A percentile compares a stretch with the other conserved stretches of the same genome.
phyloP scores from a whole-genome alignment of 2,888 invertebrate species.

The Drosophila kambysellisi region DNA sequence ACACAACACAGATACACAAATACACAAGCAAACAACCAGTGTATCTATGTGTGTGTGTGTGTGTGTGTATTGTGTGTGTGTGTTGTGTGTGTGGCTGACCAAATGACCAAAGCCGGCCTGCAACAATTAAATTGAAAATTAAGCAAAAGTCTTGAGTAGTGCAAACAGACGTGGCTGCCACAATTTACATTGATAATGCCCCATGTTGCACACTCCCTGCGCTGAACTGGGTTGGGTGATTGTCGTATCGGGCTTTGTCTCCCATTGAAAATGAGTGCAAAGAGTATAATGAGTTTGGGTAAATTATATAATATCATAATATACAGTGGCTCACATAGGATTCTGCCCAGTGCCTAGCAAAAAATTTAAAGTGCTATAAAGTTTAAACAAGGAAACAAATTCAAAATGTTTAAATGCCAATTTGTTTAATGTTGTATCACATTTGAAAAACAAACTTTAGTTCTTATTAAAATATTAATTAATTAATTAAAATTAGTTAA shows the following conservation, averaged over 20 bases:
- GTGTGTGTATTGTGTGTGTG: neutral
- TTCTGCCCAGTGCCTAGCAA: too few species aligned
- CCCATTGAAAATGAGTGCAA: neutral
- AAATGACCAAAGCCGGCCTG: slow-evolving; percentile 51
- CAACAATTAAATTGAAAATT: slow-evolving; percentile 70
- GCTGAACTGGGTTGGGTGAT: neutral
- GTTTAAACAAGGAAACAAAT: too few species aligned
- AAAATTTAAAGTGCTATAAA: too few species aligned
- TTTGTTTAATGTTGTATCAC: too few species aligned
- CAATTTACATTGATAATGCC: slow-evolving; percentile 54
- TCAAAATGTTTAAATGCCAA: too few species aligned
- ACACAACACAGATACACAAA: slow-evolving; percentile 25
- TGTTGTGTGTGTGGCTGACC: slow-evolving; percentile 42
- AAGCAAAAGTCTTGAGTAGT: slow-evolving; percentile 74
- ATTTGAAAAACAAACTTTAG: too few species aligned
- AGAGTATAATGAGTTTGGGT: neutral
- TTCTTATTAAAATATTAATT: too few species aligned
- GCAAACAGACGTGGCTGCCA: slow-evolving; percentile 68
- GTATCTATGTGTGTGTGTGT: neutral
- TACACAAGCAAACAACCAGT: slow-evolving; percentile 16
- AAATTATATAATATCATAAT: neutral
- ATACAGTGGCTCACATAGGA: too few species aligned
- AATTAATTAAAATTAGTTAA: too few species aligned
- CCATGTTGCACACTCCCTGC: slow-evolving; percentile 2
- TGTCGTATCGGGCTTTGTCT: too few species aligned